Conservation (phyloP, 1,140 invertebrate species). For the Procambarus virginalis region DNA sequence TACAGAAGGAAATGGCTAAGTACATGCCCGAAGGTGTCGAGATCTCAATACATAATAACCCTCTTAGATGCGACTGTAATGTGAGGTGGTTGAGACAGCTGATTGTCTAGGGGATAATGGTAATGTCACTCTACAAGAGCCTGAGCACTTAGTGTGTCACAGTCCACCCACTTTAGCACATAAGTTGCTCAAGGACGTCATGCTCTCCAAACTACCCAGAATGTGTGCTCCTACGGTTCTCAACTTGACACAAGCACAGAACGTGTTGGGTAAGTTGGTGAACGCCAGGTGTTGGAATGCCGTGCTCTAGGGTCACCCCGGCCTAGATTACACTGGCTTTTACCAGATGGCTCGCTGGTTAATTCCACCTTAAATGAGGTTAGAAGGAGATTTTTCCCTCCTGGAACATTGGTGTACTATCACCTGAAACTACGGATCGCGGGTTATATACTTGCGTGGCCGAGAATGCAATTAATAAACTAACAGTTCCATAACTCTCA, state of each 20-base stretch:
- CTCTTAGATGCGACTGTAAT: conserved; percentile 76
- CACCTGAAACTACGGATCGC: conserved; percentile 72
- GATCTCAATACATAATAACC: conserved; percentile 75
- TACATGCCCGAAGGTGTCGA: conserved; percentile 72
- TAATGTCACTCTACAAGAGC: conserved; percentile 66
- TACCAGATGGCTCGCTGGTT: conserved; percentile 73
- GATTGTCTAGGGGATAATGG: conserved; percentile 53
- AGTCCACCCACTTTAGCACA: conserved; percentile 71
- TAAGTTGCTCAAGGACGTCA: conserved; percentile 72
- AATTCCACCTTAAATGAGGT: conserved; percentile 72
- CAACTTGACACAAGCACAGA: conserved; percentile 57
- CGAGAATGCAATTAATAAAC: conserved; percentile 70
- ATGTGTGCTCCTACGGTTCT: conserved; percentile 64
- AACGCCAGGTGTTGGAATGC: conserved; percentile 74
- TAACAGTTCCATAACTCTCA: conserved; percentile 61
- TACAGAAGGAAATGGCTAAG: conserved; percentile 37
- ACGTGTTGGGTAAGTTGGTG: conserved; percentile 74
- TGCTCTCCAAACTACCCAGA: conserved; percentile 71
- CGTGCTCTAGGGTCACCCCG: conserved; percentile 74
- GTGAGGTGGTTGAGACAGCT: conserved; percentile 74
- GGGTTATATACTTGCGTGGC: conserved; percentile 73
- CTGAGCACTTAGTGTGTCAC: conserved; percentile 73
- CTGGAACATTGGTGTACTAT: conserved; percentile 73
- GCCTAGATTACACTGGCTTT: conserved; percentile 74
- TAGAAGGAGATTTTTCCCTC: conserved; percentile 72